Conservation (phyloP, 2,888 invertebrate species). For the Amphiduros pacificus region DNA sequence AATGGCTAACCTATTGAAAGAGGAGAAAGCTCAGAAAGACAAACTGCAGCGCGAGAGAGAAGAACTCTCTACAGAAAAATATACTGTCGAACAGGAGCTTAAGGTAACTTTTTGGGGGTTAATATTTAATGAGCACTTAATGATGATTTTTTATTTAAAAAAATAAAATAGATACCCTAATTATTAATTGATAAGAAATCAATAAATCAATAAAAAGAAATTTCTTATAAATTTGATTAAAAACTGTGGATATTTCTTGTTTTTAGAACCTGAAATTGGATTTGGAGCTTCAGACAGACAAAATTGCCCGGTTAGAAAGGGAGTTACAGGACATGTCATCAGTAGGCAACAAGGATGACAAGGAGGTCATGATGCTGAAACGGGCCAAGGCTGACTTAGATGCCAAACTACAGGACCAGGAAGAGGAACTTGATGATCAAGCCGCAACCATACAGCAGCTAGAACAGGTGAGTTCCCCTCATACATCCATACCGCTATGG, state of each 20-base stretch:
- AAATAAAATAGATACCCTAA: neutral
- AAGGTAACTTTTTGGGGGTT: conserved; percentile 45
- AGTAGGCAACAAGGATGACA: conserved; percentile 65
- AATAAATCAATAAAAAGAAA: neutral
- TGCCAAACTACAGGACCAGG: conserved; percentile 73
- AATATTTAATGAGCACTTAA: neutral
- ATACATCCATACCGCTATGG: no score
- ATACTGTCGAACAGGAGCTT: conserved; percentile 80
- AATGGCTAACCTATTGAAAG: conserved; percentile 78
- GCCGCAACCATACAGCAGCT: conserved; percentile 87
- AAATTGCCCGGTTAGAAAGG: conserved; percentile 74
- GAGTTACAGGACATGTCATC: conserved; percentile 84
- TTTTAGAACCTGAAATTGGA: conserved; percentile 81
- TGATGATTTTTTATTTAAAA: neutral
- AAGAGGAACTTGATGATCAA: conserved; percentile 93
- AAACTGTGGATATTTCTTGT: no score
- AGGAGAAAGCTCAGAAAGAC: conserved; percentile 79
- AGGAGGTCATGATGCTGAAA: conserved; percentile 67
- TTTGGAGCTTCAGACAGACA: conserved; percentile 85
- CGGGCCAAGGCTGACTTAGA: conserved; percentile 86
- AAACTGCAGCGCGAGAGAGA: conserved; percentile 82
- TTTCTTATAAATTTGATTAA: neutral
- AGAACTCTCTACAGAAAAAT: conserved; percentile 82
- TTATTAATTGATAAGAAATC: neutral
- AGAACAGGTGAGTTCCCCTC: conserved; percentile 68